A percentile compares a stretch with the other conserved stretches of the same genome.
These are phyloP conservation scores for Garrulus glandarius DNA, from an alignment of 2,797 vertebrate genomes.

Conservation along the genomic window DNA sequence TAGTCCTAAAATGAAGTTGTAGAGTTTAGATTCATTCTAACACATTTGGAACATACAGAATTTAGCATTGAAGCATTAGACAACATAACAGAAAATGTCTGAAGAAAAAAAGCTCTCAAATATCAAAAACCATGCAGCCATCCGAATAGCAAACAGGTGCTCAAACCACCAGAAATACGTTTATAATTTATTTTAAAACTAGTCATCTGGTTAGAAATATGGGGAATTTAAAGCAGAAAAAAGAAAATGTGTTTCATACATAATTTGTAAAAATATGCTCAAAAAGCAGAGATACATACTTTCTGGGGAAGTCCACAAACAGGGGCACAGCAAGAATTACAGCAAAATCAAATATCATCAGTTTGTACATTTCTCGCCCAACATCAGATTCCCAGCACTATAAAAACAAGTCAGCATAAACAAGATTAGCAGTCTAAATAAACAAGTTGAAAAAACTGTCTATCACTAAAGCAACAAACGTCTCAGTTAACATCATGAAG, in stretches of 20 bases:
- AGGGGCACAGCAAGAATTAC: constrained; percentile 84
- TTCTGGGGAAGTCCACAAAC: constrained; percentile 92
- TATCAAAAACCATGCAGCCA: background rate
- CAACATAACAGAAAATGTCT: background rate
- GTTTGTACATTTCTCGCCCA: constrained; percentile 98
- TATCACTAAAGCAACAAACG: background rate
- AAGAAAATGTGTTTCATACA: background rate
- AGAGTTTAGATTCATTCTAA: background rate
- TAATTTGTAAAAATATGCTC: background rate
- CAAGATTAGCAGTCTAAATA: background rate
- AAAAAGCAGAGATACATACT: constrained; percentile 76
- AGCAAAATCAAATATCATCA: constrained; percentile 94
- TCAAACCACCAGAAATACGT: background rate
- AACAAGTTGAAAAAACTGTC: background rate
- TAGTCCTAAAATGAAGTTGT: background rate
- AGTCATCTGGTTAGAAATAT: background rate
- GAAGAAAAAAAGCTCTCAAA: background rate
- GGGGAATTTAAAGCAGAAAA: background rate
- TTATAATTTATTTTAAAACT: background rate
- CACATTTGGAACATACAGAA: background rate
- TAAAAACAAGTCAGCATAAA: constrained; percentile 4
- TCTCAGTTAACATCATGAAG: background rate
- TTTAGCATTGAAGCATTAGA: background rate
- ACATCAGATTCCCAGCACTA: constrained; percentile 97
- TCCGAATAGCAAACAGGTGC: background rate